phyloP scores from a whole-genome alignment of 2,113 vertebrate species.

The Cottus gobio region DNA sequence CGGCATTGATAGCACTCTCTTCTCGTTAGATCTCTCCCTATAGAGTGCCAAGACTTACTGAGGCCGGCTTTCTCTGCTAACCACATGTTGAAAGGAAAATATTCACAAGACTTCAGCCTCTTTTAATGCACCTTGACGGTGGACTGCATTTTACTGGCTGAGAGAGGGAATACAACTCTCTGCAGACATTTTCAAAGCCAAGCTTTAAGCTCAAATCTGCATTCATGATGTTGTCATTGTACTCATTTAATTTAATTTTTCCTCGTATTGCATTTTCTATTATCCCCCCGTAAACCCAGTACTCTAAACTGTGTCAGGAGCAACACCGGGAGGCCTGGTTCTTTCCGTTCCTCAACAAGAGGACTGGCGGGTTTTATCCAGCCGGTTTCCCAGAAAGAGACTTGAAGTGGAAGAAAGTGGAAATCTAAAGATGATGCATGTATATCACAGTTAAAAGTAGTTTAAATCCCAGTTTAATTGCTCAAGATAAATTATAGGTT shows the following conservation, averaged over 20 bases:
- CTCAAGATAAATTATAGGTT: not conserved
- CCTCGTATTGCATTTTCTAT: constrained; percentile 26
- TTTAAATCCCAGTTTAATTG: not conserved
- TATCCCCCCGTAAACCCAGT: constrained; percentile 21
- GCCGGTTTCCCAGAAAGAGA: constrained; percentile 12
- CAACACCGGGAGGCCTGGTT: not conserved
- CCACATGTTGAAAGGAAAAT: constrained; percentile 59
- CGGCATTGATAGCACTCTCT: constrained; percentile 54
- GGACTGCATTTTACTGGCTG: constrained; percentile 35
- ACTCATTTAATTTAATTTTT: constrained; percentile 36
- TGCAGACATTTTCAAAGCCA: constrained; percentile 45
- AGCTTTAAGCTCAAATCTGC: constrained; percentile 35
- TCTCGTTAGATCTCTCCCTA: constrained; percentile 62
- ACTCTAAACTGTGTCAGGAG: constrained; percentile 21
- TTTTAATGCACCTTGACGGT: constrained; percentile 56
- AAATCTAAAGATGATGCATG: constrained; percentile 15
- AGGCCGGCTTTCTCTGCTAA: constrained; percentile 55
- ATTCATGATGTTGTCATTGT: constrained; percentile 29
- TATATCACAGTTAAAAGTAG: not conserved
- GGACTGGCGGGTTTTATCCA: constrained; percentile 20
- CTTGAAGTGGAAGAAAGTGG: not conserved
- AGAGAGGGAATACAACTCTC: constrained; percentile 14
- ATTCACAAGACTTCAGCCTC: constrained; percentile 53
- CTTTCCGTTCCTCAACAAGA: constrained; percentile 7
- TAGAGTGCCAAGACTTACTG: constrained; percentile 46